A percentile compares a stretch with the other conserved stretches of the same genome.
phyloP scores from a whole-genome alignment of 2,113 vertebrate genomes.

The Caracal caracal region DNA sequence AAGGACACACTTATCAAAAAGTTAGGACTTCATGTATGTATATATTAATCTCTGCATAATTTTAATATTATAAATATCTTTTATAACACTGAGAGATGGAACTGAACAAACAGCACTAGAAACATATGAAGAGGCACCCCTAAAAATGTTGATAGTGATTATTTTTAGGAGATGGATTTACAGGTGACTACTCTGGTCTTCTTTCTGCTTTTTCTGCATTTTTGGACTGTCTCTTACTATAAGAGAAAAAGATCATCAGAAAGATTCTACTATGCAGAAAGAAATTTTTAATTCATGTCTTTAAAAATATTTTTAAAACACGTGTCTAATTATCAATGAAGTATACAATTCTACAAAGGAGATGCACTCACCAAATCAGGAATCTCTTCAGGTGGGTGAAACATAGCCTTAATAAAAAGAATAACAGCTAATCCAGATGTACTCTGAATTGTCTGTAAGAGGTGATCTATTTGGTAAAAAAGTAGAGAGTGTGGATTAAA shows the following conservation, averaged over 20 bases:
- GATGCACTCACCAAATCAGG: slow-evolving; percentile 89
- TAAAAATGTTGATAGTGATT: background rate
- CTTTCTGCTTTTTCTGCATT: background rate
- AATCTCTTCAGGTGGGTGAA: slow-evolving; percentile 87
- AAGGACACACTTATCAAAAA: slow-evolving; percentile 1
- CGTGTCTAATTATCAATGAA: background rate
- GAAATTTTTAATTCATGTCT: background rate
- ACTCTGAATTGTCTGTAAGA: slow-evolving; percentile 93
- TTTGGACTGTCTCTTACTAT: background rate
- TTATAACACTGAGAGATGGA: background rate
- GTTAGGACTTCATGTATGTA: background rate
- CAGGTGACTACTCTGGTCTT: background rate
- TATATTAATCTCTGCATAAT: background rate
- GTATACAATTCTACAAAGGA: slow-evolving; percentile 17
- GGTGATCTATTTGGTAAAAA: slow-evolving; percentile 86
- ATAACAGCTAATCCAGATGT: slow-evolving; percentile 94
- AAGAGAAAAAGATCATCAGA: background rate
- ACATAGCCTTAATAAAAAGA: slow-evolving; percentile 89
- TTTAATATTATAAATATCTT: slow-evolving; percentile 27
- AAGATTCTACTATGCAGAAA: background rate
- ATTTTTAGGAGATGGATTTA: background rate
- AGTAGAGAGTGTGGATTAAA: slow-evolving; percentile 33
- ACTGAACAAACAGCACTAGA: background rate
- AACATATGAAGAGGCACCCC: background rate
- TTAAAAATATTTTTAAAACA: slow-evolving; percentile 26